Percentiles rank a stretch among this genome's conserved stretches.
phyloP scores from a whole-genome alignment of 2,113 vertebrate genomes.

The Progne subis region DNA sequence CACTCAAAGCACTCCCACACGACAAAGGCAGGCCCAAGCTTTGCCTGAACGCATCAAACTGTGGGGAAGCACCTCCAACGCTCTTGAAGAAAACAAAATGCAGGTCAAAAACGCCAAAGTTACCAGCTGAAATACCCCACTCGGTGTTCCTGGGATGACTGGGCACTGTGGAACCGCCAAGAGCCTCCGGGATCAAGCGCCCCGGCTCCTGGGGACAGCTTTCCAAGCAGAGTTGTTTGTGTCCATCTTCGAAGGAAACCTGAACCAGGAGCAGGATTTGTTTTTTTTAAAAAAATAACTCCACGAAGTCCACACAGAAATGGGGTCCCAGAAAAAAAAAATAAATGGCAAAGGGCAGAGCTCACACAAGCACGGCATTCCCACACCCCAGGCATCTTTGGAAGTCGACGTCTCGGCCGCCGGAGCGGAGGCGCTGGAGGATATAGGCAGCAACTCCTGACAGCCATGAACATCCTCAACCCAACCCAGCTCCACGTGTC shows the following conservation, averaged over 20 bases:
- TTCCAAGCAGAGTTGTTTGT: not conserved
- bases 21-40: constrained; percentile 22
- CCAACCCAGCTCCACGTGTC: not conserved
- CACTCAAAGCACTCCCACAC: constrained; percentile 13
- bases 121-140: not conserved
- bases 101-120: not conserved
- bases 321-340: not conserved
- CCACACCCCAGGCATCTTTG: constrained; percentile 34
- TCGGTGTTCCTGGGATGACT: not conserved
- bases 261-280: not conserved
- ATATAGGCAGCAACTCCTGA: constrained; percentile 14
- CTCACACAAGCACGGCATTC: not conserved
- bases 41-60: not conserved
- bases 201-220: not conserved
- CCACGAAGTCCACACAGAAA: not conserved
- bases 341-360: not conserved
- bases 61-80: not conserved
- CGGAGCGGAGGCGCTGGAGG: not conserved
- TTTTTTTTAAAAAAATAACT: not conserved
- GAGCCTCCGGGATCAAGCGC: not conserved
- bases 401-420: not conserved
- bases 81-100: not conserved
- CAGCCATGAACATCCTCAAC: not conserved
- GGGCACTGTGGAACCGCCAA: not conserved
- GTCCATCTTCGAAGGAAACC: not conserved